Evolutionary conservation across 2,888 invertebrate genomes (phyloP).

Genomic region (Mechanitis mazaeus): DNA sequence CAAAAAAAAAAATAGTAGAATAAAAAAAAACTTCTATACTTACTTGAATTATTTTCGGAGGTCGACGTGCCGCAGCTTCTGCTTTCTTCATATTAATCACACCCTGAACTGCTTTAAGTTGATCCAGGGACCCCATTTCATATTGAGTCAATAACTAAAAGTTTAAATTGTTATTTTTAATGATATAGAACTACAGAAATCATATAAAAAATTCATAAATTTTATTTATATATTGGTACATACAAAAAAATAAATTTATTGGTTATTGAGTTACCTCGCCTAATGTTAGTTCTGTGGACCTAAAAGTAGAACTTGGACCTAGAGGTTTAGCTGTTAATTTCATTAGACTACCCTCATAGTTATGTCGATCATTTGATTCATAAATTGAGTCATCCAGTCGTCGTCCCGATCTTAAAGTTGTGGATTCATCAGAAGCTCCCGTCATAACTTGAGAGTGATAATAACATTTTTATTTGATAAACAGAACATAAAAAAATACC

Average conservation of each 20-base stretch:
- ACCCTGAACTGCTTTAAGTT: slow-evolving; percentile 49
- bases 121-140: slow-evolving; percentile 40
- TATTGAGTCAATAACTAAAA: slow-evolving; percentile 34
- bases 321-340: slow-evolving; percentile 49
- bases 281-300: slow-evolving; percentile 9
- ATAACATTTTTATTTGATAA: not conserved
- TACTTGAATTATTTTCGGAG: slow-evolving; percentile 15
- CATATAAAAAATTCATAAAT: no score
- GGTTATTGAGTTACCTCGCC: slow-evolving; percentile 14
- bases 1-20: not conserved
- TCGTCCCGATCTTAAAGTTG: slow-evolving; percentile 40
- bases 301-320: slow-evolving; percentile 21
- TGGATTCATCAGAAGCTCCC: slow-evolving; percentile 31
- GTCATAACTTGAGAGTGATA: slow-evolving; percentile 38
- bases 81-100: slow-evolving; percentile 44
- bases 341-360: slow-evolving; percentile 56
- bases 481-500: not conserved
- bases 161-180: not conserved
- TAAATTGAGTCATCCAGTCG: slow-evolving; percentile 53
- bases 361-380: slow-evolving; percentile 47
- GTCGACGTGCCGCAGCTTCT: slow-evolving; percentile 26
- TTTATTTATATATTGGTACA: no score
- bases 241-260: not conserved
- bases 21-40: slow-evolving; percentile 1
- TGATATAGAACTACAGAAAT: not conserved